phyloP scores from a whole-genome alignment of 2,888 invertebrate species.

The Epirrita christyi region DNA sequence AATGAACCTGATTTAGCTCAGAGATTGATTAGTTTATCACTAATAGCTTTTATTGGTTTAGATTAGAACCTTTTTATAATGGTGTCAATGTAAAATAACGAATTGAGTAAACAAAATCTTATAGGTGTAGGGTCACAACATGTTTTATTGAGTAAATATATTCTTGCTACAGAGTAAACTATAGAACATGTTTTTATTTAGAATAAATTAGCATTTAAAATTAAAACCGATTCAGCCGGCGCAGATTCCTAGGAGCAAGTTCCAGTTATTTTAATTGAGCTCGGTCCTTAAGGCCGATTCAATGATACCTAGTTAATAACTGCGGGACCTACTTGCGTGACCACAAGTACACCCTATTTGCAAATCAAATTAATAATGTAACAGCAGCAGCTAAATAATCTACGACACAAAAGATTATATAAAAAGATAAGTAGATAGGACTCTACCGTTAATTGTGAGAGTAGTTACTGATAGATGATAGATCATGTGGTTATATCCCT shows the following conservation, averaged over 20 bases:
- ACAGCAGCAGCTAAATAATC: slow-evolving; percentile 57
- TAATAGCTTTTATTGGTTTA: not conserved
- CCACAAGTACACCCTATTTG: slow-evolving; percentile 57
- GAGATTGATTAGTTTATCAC: slow-evolving; percentile 4
- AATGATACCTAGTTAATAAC: slow-evolving; percentile 47
- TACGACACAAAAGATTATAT: slow-evolving; percentile 62
- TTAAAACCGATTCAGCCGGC: slow-evolving; percentile 44
- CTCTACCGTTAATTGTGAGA: slow-evolving; percentile 52
- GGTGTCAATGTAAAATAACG: not conserved
- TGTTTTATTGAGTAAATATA: slow-evolving; percentile 30
- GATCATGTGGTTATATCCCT: no score
- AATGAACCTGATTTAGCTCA: slow-evolving; percentile 9
- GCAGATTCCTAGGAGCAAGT: slow-evolving; percentile 57
- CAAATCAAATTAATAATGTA: slow-evolving; percentile 73
- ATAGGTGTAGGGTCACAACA: not conserved
- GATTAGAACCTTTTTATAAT: not conserved
- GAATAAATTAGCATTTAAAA: slow-evolving; percentile 58
- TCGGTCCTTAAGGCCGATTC: slow-evolving; percentile 47
- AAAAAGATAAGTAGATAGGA: slow-evolving; percentile 58
- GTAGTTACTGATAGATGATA: no score
- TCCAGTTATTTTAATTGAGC: slow-evolving; percentile 62
- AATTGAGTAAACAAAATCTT: not conserved
- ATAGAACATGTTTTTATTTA: slow-evolving; percentile 48
- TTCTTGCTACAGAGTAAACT: slow-evolving; percentile 12
- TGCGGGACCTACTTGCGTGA: slow-evolving; percentile 52